Evolutionary conservation across 2,888 invertebrate genomes (phyloP).

Genomic region (Caenorhabditis drosophilae): DNA sequence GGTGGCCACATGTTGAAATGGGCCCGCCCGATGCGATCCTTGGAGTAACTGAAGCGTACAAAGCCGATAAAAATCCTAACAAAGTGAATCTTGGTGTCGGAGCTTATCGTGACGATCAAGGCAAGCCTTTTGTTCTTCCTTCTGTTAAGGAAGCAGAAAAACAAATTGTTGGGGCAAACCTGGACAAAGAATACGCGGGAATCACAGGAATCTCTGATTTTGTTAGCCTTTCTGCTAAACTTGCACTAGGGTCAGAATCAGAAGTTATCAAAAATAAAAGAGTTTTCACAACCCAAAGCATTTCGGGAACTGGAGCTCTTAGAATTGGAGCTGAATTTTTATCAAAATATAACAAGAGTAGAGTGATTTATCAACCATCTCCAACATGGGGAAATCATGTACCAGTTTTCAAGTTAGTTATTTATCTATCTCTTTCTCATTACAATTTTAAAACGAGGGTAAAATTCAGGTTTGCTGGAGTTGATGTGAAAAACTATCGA

Average conservation of each 20-base stretch:
- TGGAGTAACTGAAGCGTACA: constrained; percentile 92
- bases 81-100: constrained; percentile 85
- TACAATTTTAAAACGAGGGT: too few relatives aligned
- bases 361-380: constrained; percentile 83
- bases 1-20: constrained; percentile 67
- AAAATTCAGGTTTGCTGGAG: constrained; percentile 82
- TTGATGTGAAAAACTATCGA: constrained; percentile 85
- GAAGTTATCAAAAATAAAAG: constrained; percentile 72
- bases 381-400: constrained; percentile 99
- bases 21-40: constrained; percentile 76
- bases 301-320: constrained; percentile 96
- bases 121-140: constrained; percentile 95
- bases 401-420: constrained; percentile 83
- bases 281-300: constrained; percentile 79
- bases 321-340: constrained; percentile 88
- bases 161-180: constrained; percentile 77
- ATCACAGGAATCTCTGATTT: constrained; percentile 81
- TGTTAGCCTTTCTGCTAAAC: constrained; percentile 81
- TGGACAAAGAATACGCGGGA: constrained; percentile 93
- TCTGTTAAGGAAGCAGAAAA: constrained; percentile 89
- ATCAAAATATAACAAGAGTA: constrained; percentile 77
- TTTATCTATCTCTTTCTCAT: too few relatives aligned
- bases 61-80: constrained; percentile 82
- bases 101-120: constrained; percentile 94
- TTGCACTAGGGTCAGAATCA: constrained; percentile 84